Percentiles rank a stretch among this genome's conserved stretches.
phyloP scores from a whole-genome alignment of 2,888 invertebrate species.

The Pterostichus niger region DNA sequence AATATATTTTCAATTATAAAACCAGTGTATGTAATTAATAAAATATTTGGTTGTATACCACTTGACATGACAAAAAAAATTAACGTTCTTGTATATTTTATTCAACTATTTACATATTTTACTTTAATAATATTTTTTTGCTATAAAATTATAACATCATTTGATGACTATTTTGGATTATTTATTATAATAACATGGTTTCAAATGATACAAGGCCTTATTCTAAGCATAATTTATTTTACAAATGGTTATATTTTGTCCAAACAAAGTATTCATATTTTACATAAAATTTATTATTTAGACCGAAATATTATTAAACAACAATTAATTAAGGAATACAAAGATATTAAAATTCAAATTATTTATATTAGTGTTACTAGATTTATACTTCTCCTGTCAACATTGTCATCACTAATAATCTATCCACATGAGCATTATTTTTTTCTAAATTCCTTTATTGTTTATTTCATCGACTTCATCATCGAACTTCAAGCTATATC shows the following conservation, averaged over 20 bases:
- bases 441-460: background rate
- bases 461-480: background rate
- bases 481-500: background rate
- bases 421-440: background rate
- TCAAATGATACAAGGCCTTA: too few species aligned
- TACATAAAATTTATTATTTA: background rate
- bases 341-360: background rate
- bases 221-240: too few species aligned
- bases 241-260: background rate
- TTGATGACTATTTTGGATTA: too few species aligned
- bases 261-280: background rate
- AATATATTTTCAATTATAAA: background rate
- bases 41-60: conserved; percentile 13
- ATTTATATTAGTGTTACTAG: background rate
- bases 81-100: background rate
- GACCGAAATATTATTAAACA: background rate
- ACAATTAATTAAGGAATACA: background rate
- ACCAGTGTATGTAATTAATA: background rate
- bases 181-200: too few species aligned
- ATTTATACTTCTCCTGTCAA: background rate
- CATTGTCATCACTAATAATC: background rate
- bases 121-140: background rate
- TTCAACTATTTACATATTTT: background rate
- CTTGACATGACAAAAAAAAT: background rate
- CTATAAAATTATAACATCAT: background rate